Percentiles rank a stretch among this genome's conserved stretches.
Conservation (phyloP, 2,797 vertebrate genomes). For the Phataginus tricuspis region DNA sequence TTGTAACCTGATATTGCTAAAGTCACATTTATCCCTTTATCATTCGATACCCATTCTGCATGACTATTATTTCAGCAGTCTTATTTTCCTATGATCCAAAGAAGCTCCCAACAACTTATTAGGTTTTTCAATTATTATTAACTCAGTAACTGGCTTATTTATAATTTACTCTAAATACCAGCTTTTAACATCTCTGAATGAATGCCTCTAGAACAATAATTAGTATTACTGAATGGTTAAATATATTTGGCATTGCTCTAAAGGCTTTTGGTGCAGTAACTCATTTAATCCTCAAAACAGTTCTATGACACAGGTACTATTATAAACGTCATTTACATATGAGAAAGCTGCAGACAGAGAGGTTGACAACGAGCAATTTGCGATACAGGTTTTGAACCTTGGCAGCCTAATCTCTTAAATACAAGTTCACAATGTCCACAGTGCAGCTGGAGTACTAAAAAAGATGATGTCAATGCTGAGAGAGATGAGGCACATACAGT, state of each 20-base stretch:
- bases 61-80: neutral
- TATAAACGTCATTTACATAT: neutral
- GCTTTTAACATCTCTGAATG: neutral
- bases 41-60: neutral
- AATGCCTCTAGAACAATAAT: neutral
- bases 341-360: neutral
- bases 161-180: neutral
- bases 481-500: neutral
- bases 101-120: neutral
- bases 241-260: neutral
- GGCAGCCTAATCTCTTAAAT: neutral
- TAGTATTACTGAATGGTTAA: neutral
- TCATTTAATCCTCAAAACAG: neutral
- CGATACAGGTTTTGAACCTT: neutral
- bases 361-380: neutral
- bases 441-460: neutral
- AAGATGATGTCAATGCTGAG: neutral
- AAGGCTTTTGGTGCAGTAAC: neutral
- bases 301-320: neutral
- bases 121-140: neutral
- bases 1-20: neutral
- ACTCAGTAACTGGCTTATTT: neutral
- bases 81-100: neutral
- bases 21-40: neutral
- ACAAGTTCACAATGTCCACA: neutral